Evolutionary conservation across 2,888 invertebrate species (phyloP).

Genomic region (Lypha dubia): DNA sequence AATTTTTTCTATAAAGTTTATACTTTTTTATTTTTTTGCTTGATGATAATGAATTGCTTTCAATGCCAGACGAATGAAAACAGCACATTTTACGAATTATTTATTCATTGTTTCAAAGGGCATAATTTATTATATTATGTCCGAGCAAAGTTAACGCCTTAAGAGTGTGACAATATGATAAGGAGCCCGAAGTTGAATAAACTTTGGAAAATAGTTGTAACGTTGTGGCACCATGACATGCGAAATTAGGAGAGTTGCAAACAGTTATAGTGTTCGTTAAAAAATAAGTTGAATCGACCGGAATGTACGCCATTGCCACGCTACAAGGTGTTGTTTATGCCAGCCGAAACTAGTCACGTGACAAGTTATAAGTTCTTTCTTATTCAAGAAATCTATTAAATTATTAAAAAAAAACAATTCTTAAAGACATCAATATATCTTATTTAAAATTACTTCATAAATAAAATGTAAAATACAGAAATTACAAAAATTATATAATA

Average conservation of each 20-base stretch:
- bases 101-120: neutral
- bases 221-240: neutral
- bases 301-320: too few relatives aligned
- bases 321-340: too few relatives aligned
- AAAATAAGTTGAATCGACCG: too few relatives aligned
- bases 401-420: too few relatives aligned
- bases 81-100: neutral
- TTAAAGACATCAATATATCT: too few relatives aligned
- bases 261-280: too few relatives aligned
- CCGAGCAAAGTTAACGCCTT: neutral
- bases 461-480: too few relatives aligned
- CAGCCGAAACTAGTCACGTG: too few relatives aligned
- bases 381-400: too few relatives aligned
- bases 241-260: too few relatives aligned
- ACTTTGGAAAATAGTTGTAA: neutral
- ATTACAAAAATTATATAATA: neutral
- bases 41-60: neutral
- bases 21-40: neutral
- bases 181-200: neutral
- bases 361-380: neutral
- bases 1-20: neutral
- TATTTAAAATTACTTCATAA: too few relatives aligned
- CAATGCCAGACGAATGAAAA: conserved; percentile 1
- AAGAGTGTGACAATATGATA: too few relatives aligned
- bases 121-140: neutral